Evolutionary conservation across 2,888 invertebrate species (phyloP), one percentile per base, ranked within the genome.

Genomic region (Drosophila neutralis): DNA sequence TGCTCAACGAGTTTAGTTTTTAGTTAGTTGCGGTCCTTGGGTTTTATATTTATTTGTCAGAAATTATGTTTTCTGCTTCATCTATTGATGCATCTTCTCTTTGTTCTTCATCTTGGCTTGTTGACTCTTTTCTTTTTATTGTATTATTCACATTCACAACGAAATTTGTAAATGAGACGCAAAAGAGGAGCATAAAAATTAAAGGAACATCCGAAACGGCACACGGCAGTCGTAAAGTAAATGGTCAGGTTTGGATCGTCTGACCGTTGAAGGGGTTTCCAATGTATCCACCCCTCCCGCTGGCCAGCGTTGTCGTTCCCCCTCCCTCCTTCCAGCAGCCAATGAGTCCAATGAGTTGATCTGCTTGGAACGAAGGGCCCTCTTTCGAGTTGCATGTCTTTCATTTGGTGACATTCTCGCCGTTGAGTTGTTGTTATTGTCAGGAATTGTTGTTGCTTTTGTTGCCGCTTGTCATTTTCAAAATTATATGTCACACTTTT

Each of bases 401-500:
- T 70, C 66, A 71, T 80, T 88, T 87, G 89, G 86, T 89, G 87
- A 87, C 89, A 89, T 81, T 87, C 87, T 72, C 62, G 75, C 59
- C 76, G 76, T 69, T 87, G 80, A 87, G 72, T 89, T 87, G 87
- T 87, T 83, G 83, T 78, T 87, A 83, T 87, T 51, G 87, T 65
- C 69, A 61, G 73, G 67, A 49, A 61, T 66, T 66, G 71, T 61
- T 68, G 69, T 64, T 75, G 53, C 56, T 68, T 61, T 72, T 77
- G 74, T 85, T 85, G 86, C 70, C 58, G 88, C 83, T 79, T 86
- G 87, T 84, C 85, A 86, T 89, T 86, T 87, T 86, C 78, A 87
- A 87, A 89, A 86, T 86, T 86, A 86, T 89, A 89, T 90, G 88
- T 85, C 89, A 89, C 88, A 89, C 90, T 87, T 89, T 87, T 89